A percentile compares a stretch with the other conserved stretches of the same genome.
Evolutionary conservation across 2,888 invertebrate genomes (phyloP).

Genomic region (Tortrix viridana): DNA sequence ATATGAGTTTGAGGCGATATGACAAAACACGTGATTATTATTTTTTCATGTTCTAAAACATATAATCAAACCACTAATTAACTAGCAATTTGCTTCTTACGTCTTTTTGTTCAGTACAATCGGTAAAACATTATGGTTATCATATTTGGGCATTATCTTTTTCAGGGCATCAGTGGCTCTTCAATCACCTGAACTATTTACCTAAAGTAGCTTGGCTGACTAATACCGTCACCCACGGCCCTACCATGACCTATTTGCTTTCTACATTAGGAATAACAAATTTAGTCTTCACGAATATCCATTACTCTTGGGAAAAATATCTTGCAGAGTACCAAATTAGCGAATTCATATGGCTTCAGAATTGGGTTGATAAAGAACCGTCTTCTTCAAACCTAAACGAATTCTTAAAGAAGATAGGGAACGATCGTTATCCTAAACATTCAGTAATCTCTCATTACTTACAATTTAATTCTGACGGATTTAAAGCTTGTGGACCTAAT

Average conservation of each 20-base stretch:
- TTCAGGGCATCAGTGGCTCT: conserved; percentile 95
- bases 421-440: conserved; percentile 63
- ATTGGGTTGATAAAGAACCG: conserved; percentile 85
- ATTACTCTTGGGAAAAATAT: conserved; percentile 97
- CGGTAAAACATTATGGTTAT: too few species aligned
- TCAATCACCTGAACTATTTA: conserved; percentile 90
- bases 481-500: conserved; percentile 70
- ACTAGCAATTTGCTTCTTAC: too few species aligned
- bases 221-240: conserved; percentile 97
- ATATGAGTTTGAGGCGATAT: too few species aligned
- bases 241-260: conserved; percentile 94
- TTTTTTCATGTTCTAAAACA: too few species aligned
- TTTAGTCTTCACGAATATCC: conserved; percentile 94
- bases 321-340: conserved; percentile 93
- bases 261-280: conserved; percentile 91
- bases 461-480: conserved; percentile 70
- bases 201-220: conserved; percentile 95
- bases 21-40: too few species aligned
- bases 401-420: conserved; percentile 62
- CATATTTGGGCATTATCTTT: conserved; percentile 43
- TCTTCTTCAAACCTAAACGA: conserved; percentile 58
- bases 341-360: conserved; percentile 96
- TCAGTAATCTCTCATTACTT: conserved; percentile 67
- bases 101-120: too few species aligned
- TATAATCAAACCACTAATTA: too few species aligned